These are phyloP conservation scores for Schrankia costaestrigalis DNA, from an alignment of 2,888 invertebrate genomes.

Conservation along the genomic window DNA sequence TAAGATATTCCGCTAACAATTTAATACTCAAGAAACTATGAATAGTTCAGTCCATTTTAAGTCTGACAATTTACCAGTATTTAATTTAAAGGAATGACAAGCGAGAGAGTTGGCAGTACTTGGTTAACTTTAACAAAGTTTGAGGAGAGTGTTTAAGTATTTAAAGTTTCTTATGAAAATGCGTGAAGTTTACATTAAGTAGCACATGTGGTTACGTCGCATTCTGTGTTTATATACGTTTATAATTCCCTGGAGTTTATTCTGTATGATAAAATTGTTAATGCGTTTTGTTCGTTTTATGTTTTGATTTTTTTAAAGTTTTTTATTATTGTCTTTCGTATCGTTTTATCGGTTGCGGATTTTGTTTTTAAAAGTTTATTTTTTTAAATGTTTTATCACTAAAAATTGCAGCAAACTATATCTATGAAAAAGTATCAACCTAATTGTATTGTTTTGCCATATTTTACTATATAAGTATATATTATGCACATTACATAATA, in stretches of 20 bases:
- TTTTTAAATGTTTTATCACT: too few species aligned
- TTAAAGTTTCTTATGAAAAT: constrained; percentile 22
- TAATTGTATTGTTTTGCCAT: too few species aligned
- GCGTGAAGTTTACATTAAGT: constrained; percentile 7
- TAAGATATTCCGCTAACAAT: neutral
- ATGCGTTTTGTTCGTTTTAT: neutral
- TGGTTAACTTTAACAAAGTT: constrained; percentile 11
- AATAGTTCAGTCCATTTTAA: constrained; percentile 3
- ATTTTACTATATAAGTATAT: too few species aligned
- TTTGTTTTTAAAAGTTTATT: too few species aligned
- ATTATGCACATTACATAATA: too few species aligned
- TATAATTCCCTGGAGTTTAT: neutral
- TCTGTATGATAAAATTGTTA: neutral
- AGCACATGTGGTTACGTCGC: constrained; percentile 9
- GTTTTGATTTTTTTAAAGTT: neutral
- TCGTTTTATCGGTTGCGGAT: too few species aligned
- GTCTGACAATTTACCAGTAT: constrained; percentile 2
- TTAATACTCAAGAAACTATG: constrained; percentile 4
- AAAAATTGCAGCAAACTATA: too few species aligned
- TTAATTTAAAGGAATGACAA: constrained; percentile 14
- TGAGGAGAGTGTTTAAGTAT: constrained; percentile 15
- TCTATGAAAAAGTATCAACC: too few species aligned
- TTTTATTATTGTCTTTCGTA: too few species aligned
- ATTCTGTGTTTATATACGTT: constrained; percentile 3
- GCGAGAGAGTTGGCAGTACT: constrained; percentile 5